Evolutionary conservation across 2,113 vertebrate species (phyloP).

Genomic region (Xenopus tropicalis): DNA sequence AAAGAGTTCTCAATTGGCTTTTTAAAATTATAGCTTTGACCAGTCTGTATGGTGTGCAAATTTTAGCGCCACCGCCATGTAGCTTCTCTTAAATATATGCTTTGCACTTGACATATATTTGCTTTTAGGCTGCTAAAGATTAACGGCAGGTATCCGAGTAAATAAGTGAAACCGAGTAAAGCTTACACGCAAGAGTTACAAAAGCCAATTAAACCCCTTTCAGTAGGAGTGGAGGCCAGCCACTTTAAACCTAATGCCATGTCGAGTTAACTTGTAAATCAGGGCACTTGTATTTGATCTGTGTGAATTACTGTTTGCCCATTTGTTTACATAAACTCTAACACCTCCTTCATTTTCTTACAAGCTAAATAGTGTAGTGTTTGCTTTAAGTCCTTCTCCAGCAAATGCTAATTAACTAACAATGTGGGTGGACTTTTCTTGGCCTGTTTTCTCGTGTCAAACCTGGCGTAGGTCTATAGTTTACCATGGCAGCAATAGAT

Average conservation of each 20-base stretch:
- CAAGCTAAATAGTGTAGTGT: conserved; percentile 13
- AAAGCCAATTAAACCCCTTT: conserved; percentile 36
- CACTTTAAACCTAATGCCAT: conserved; percentile 29
- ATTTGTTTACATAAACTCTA: conserved; percentile 31
- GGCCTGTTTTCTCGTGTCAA: not conserved
- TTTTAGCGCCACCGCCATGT: too few relatives aligned
- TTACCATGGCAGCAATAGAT: not conserved
- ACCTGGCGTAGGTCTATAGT: not conserved
- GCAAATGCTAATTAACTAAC: conserved; percentile 18
- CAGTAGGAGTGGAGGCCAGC: conserved; percentile 22
- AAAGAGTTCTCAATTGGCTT: too few relatives aligned
- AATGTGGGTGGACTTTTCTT: not conserved
- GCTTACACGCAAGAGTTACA: conserved; percentile 29
- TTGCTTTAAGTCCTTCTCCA: conserved; percentile 8
- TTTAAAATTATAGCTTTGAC: too few relatives aligned
- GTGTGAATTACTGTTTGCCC: conserved; percentile 18
- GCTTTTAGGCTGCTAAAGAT: conserved; percentile 30
- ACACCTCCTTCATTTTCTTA: conserved; percentile 18
- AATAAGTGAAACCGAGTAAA: conserved; percentile 32
- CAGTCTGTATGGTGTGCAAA: too few relatives aligned
- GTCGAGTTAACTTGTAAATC: conserved; percentile 34
- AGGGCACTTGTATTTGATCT: conserved; percentile 26
- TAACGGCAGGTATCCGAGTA: conserved; percentile 31
- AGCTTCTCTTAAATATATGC: too few relatives aligned
- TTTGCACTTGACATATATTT: not conserved